Percentiles rank a stretch among this genome's conserved stretches.
Conservation (phyloP, 2,888 invertebrate genomes). For the Meteorus colon region DNA sequence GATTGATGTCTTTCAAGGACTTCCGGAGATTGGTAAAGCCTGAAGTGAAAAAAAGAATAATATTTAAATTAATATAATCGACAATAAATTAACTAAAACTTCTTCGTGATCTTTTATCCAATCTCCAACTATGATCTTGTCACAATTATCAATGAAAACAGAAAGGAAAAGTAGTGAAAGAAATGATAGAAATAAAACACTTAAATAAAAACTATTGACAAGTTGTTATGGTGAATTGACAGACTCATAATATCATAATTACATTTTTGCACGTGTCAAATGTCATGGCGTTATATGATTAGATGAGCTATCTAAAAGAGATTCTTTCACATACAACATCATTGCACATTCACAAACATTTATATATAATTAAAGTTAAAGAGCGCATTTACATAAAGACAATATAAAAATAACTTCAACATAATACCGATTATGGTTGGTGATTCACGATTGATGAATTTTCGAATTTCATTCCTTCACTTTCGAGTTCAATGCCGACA, state of each 20-base stretch:
- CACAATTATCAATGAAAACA: too few relatives aligned
- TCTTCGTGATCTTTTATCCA: not conserved
- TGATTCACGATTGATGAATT: constrained; percentile 8
- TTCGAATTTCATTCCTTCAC: constrained; percentile 1
- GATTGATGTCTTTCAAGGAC: constrained; percentile 63
- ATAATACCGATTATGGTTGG: not conserved
- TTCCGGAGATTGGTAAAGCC: constrained; percentile 61
- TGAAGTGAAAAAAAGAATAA: constrained; percentile 50
- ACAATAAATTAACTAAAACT: not conserved
- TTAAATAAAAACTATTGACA: constrained; percentile 38
- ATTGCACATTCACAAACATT: not conserved
- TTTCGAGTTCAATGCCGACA: constrained; percentile 38
- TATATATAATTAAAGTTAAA: not conserved
- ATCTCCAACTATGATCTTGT: not conserved
- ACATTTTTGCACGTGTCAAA: constrained; percentile 48
- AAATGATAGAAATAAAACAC: constrained; percentile 46
- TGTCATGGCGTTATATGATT: constrained; percentile 48
- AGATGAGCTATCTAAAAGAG: constrained; percentile 11
- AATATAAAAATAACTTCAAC: not conserved
- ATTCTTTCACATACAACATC: not conserved
- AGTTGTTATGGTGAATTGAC: constrained; percentile 24
- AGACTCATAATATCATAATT: constrained; percentile 51
- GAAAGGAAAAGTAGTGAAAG: not conserved
- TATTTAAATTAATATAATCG: not conserved
- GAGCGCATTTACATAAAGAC: constrained; percentile 2